Conservation (phyloP, 2,888 invertebrate genomes). For the Tenodera sinensis region DNA sequence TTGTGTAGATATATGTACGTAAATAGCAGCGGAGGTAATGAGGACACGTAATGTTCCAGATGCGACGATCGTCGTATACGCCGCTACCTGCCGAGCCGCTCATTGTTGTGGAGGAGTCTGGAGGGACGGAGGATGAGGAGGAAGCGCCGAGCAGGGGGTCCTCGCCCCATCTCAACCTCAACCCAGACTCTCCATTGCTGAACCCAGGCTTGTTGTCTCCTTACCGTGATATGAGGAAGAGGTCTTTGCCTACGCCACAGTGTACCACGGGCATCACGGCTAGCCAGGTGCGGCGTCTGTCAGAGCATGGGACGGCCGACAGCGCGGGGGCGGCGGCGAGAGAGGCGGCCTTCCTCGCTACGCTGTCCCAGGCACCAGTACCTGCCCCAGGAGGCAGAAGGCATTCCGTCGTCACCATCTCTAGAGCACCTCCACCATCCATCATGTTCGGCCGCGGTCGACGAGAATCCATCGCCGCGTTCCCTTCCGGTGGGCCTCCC, state of each 20-base stretch:
- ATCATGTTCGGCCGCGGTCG: slow-evolving; percentile 69
- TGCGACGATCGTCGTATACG: slow-evolving; percentile 66
- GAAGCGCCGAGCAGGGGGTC: slow-evolving; percentile 38
- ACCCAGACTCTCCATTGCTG: slow-evolving; percentile 69
- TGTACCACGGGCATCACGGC: slow-evolving; percentile 84
- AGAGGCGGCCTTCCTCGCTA: slow-evolving; percentile 79
- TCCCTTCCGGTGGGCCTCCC: slow-evolving; percentile 43
- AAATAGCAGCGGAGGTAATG: not conserved
- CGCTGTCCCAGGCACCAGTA: slow-evolving; percentile 68
- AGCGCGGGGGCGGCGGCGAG: slow-evolving; percentile 62
- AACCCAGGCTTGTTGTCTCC: slow-evolving; percentile 81
- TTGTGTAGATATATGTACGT: too few relatives aligned
- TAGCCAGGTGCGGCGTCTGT: slow-evolving; percentile 60
- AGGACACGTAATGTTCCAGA: slow-evolving; percentile 41
- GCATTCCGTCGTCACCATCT: slow-evolving; percentile 84
- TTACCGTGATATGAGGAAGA: slow-evolving; percentile 67
- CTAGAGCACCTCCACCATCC: slow-evolving; percentile 67
- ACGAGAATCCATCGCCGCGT: slow-evolving; percentile 77
- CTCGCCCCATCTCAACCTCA: slow-evolving; percentile 38
- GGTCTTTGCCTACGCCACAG: slow-evolving; percentile 79
- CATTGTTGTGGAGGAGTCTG: slow-evolving; percentile 79
- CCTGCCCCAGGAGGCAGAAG: slow-evolving; percentile 73
- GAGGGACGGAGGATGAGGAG: slow-evolving; percentile 61
- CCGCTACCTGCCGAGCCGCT: slow-evolving; percentile 64
- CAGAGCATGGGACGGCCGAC: slow-evolving; percentile 69